phyloP scores from a whole-genome alignment of 1,140 invertebrate species.

The Meloidogyne floridensis region DNA sequence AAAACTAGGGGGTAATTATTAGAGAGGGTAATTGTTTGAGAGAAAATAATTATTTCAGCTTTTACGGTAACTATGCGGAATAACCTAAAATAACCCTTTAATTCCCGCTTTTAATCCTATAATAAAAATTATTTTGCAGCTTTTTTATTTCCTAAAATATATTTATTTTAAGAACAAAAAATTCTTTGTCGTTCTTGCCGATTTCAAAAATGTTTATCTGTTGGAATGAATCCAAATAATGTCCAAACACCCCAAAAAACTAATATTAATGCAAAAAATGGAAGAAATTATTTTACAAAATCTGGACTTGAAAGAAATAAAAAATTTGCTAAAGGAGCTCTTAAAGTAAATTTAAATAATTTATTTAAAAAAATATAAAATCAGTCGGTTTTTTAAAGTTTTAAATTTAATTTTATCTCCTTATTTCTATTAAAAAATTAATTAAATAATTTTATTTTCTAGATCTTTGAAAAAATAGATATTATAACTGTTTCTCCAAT shows the following conservation, averaged over 20 bases:
- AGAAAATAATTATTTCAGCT: too few relatives aligned
- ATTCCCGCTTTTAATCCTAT: too few relatives aligned
- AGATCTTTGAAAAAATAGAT: not conserved
- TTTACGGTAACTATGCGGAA: too few relatives aligned
- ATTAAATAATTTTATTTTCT: not conserved
- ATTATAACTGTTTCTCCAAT: not conserved
- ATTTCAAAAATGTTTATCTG: slow-evolving; percentile 45
- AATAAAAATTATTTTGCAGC: too few relatives aligned
- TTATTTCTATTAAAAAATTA: not conserved
- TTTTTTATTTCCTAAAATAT: too few relatives aligned
- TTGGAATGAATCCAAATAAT: slow-evolving; percentile 50
- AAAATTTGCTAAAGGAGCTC: slow-evolving; percentile 43
- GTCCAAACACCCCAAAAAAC: slow-evolving; percentile 20
- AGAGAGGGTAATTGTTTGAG: too few relatives aligned
- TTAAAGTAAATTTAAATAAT: slow-evolving; percentile 15
- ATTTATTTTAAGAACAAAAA: slow-evolving; percentile 34
- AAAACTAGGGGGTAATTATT: too few relatives aligned
- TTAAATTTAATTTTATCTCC: not conserved
- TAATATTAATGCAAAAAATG: slow-evolving; percentile 32
- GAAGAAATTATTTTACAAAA: slow-evolving; percentile 56
- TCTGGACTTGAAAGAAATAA: slow-evolving; percentile 60
- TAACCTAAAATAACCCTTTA: too few relatives aligned
- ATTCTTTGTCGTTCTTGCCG: slow-evolving; percentile 51
- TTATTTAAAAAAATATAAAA: not conserved
- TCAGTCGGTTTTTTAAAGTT: too few relatives aligned